Base-by-base conservation (phyloP, 2,888 invertebrate species). In the Sphecodes monilicornis region DNA sequence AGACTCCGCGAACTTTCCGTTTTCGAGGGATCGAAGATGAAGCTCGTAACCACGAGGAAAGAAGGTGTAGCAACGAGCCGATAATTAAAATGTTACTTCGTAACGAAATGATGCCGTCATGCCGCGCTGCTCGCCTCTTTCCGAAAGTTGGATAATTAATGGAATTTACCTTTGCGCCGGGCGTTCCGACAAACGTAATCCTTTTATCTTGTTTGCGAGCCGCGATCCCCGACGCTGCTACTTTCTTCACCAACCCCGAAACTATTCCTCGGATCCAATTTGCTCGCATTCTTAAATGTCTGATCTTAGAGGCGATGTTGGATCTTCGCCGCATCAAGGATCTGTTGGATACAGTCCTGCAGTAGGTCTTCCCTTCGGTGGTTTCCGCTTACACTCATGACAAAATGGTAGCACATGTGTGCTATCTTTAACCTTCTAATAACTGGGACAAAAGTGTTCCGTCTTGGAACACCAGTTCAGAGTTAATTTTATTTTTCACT, bases 1-100 rank as follows among this genome's bases (percentile, higher is more conserved):
- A 11, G 69, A n/a, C 11, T n/a, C 39, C 57, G 60, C 16, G 36
- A 46, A 69, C 72, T 22, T 68, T 72, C 72, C 18, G 16, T 13
- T 60, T 83, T 72, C 22, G 11, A 22, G 18, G 39, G 74, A 74
- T 84, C 83, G 70, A 74, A 74, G 73, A 82, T 70, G 69, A 84
- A n/a, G 64, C 60, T 57, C 39, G 83, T 46, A 57, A 36, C 43
- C 22, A 41, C 10, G 43, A 36, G 43, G 26, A 74, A 29, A 36
- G 69, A 70, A 70, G 70, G 43, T n/a, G n/a, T 18, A 29, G 60
- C 22, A 16, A 32, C 22, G 29, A 18, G 46, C 46, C 57, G 84
- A 78, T 75, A 84, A 84, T 78, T 78, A 78, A 84, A 84, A 78
- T 46, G 84, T 84, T 84, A 72, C 60, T 72, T 66, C 29, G 54